A percentile compares a stretch with the other conserved stretches of the same genome.
Evolutionary conservation across 1,140 invertebrate genomes (phyloP).

Genomic region (Pseudomyrmex sp.): DNA sequence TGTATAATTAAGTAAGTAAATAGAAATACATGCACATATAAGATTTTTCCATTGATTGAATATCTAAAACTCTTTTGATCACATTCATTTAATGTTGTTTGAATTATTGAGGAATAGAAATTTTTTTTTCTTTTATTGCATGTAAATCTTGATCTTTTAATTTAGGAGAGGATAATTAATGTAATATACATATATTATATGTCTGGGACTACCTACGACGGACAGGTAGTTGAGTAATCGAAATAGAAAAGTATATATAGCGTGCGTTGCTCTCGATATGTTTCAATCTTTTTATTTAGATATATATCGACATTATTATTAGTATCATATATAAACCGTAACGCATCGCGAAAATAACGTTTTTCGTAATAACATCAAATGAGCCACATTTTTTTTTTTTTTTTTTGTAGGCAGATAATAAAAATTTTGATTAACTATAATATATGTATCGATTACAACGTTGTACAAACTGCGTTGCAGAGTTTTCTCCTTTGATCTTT

Average conservation of each 20-base stretch:
- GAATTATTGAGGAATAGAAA: too few relatives aligned
- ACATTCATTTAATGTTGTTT: too few relatives aligned
- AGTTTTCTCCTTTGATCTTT: neutral
- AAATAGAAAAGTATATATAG: neutral
- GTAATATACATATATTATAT: too few relatives aligned
- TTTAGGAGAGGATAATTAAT: too few relatives aligned
- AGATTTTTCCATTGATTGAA: too few relatives aligned
- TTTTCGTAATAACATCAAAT: constrained; percentile 14
- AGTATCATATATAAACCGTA: constrained; percentile 26
- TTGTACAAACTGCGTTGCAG: constrained; percentile 2
- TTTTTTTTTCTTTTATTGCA: too few relatives aligned
- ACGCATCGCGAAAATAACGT: neutral
- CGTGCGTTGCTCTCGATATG: constrained; percentile 4
- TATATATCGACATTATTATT: constrained; percentile 2
- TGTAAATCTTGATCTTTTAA: too few relatives aligned
- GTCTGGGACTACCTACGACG: neutral
- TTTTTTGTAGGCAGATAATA: neutral
- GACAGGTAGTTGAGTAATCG: neutral
- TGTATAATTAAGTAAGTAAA: too few relatives aligned
- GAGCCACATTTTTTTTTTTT: neutral
- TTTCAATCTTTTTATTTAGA: constrained; percentile 36
- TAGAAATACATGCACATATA: too few relatives aligned
- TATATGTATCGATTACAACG: neutral
- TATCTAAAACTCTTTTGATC: too few relatives aligned
- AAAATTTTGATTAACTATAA: constrained; percentile 18